Evolutionary conservation across 2,888 invertebrate species (phyloP), one percentile per base, ranked within the genome.

Genomic region (Pterostichus madidus): DNA sequence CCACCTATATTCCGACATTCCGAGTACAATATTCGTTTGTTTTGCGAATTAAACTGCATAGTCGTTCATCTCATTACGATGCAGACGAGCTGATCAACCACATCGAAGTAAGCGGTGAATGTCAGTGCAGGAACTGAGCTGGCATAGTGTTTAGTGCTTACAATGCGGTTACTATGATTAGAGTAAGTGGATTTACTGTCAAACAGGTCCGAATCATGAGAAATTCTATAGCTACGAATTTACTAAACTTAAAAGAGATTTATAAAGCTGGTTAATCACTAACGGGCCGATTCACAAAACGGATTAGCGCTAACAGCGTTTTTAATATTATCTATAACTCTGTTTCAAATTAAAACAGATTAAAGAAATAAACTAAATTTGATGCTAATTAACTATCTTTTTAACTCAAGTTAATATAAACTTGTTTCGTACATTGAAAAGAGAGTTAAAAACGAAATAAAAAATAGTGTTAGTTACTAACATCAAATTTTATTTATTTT

Each of bases 31-130:
- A 44, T 31, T 75, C 49, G 52, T 32, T 75, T 75, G 75, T 75
- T 75, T 75, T 49, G 52, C 11, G 75, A 49, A 75, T 75, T 75
- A 75, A 75, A 75, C 75, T 75, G 75, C 35, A 52, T 52, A n/a
- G 49, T 75, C 52, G 75, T 75, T 52, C 75, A 31, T 75, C 75
- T 49, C 75, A 75, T 75, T 75, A 71, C 46, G 32, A 75, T 73
- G 75, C 75, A 75, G 39, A 17, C 52, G 52, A 49, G 31, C 7
- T 75, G 75, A 73, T 64, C 68, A 71, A 71, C 75, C 52, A 52
- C 35, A 75, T 49, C 75, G 52, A 75, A 49, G 68, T 44, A 46
- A 24, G 46, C 46, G 71, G 71, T 15, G 35, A 68, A 10, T 31
- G 31, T 61, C 15, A 39, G 68, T 10, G n/a, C 61, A 61, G 61